Conservation (phyloP, 2,113 vertebrate genomes). For the Probosciger aterrimus region DNA sequence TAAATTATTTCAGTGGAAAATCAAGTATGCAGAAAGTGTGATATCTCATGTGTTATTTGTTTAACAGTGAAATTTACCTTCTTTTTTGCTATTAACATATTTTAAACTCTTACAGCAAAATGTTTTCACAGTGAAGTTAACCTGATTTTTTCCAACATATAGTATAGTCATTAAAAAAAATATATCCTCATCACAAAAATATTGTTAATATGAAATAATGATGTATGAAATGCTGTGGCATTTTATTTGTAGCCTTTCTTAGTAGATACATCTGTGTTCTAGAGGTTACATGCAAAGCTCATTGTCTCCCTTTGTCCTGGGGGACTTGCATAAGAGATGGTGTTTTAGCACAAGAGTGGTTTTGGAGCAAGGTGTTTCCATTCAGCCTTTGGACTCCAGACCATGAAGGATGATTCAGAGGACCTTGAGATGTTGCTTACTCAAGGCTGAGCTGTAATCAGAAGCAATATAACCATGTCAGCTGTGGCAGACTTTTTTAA, state of each 20-base stretch:
- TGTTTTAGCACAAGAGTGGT: background rate
- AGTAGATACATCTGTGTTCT: background rate
- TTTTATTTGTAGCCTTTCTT: background rate
- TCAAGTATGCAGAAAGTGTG: background rate
- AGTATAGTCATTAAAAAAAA: background rate
- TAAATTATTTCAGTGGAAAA: background rate
- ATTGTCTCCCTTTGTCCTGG: background rate
- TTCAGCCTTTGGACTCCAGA: background rate
- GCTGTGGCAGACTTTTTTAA: accelerated
- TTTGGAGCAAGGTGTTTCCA: background rate
- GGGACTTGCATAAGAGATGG: background rate
- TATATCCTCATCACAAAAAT: background rate
- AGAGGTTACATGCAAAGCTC: background rate
- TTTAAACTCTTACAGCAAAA: background rate
- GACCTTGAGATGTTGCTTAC: background rate
- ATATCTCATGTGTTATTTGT: background rate
- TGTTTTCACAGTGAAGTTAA: background rate
- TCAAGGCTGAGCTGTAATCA: background rate
- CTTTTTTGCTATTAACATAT: background rate
- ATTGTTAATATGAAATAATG: background rate
- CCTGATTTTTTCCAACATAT: background rate
- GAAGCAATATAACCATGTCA: background rate
- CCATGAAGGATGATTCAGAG: background rate
- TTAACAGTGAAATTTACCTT: background rate
- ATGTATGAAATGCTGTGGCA: background rate